phyloP scores from a whole-genome alignment of 2,113 vertebrate genomes.

The Gavialis gangeticus region DNA sequence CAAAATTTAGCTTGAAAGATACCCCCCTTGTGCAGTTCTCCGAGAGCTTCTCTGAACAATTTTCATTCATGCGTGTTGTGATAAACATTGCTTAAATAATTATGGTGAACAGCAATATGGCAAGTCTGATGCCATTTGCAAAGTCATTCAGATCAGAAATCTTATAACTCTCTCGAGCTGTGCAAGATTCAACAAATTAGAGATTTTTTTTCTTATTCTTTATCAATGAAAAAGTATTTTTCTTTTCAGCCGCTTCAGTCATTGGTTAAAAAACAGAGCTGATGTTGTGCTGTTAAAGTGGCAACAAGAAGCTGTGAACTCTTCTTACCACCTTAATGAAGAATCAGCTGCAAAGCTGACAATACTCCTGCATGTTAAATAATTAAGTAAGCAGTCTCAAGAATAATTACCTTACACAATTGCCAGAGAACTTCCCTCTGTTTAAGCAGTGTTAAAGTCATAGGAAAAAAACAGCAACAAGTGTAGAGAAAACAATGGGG shows the following conservation, averaged over 20 bases:
- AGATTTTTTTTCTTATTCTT: not conserved
- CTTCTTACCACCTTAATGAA: conserved; percentile 13
- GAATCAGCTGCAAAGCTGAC: not conserved
- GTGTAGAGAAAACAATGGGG: not conserved
- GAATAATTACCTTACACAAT: conserved; percentile 19
- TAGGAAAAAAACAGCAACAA: not conserved
- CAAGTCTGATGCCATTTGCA: conserved; percentile 1
- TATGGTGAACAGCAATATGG: not conserved
- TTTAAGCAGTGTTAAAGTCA: not conserved
- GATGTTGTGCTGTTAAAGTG: conserved; percentile 25
- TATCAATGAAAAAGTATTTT: not conserved
- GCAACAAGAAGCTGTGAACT: conserved; percentile 15
- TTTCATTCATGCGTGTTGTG: not conserved
- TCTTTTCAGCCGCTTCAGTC: not conserved
- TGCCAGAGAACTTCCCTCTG: not conserved
- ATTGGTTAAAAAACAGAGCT: conserved; percentile 6
- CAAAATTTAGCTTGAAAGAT: conserved; percentile 10
- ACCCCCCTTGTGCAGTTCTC: not conserved
- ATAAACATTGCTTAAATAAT: not conserved
- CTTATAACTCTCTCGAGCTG: not conserved
- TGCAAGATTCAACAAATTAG: not conserved
- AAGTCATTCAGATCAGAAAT: not conserved
- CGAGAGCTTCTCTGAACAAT: conserved; percentile 10
- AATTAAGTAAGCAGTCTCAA: conserved; percentile 18
- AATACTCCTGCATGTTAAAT: not conserved